phyloP scores from a whole-genome alignment of 2,888 invertebrate species.

The Drosophila mayaguana region DNA sequence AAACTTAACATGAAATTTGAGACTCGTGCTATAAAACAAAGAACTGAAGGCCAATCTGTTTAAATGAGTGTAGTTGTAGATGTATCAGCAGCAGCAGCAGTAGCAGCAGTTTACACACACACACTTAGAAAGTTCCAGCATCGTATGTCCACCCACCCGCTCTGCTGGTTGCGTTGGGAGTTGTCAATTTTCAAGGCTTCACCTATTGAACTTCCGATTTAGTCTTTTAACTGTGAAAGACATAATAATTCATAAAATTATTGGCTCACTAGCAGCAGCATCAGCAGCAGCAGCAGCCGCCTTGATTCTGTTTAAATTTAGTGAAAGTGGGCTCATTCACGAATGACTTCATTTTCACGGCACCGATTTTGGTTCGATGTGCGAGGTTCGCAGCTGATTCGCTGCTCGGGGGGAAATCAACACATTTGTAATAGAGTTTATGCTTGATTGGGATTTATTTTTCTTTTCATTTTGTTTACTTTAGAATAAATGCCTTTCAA shows the following conservation, averaged over 20 bases:
- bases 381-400: conserved; percentile 52
- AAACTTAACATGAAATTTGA: conserved; percentile 63
- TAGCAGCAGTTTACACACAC: not conserved
- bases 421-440: not conserved
- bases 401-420: conserved; percentile 10
- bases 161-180: conserved; percentile 32
- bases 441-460: not conserved
- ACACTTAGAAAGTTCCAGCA: conserved; percentile 65
- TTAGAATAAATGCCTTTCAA: conserved; percentile 33
- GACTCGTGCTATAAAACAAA: conserved; percentile 19
- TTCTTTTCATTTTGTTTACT: conserved; percentile 13
- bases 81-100: not conserved
- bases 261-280: conserved; percentile 46
- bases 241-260: conserved; percentile 44
- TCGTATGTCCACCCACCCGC: conserved; percentile 41
- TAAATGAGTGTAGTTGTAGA: conserved; percentile 6
- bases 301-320: conserved; percentile 21
- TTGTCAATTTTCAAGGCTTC: conserved; percentile 66
- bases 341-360: conserved; percentile 62
- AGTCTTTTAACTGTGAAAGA: conserved; percentile 10
- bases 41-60: not conserved
- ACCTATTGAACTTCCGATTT: conserved; percentile 15
- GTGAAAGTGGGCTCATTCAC: conserved; percentile 44
- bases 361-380: conserved; percentile 26
- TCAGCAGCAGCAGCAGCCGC: not conserved